Base-by-base conservation (phyloP, 2,113 vertebrate genomes). In the Sinocyclocheilus anshuiensis region DNA sequence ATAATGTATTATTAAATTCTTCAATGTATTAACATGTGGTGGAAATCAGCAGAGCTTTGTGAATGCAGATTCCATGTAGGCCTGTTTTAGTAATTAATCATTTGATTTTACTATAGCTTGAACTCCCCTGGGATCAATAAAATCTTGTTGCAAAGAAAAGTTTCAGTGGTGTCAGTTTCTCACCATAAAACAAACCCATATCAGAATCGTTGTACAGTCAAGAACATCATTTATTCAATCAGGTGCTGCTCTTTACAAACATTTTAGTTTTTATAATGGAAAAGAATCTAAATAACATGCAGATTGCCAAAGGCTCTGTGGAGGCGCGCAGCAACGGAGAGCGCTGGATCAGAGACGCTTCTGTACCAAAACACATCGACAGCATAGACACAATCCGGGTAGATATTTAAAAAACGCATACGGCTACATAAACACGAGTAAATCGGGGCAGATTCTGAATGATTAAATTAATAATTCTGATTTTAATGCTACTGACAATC, bases 211-310 rank as follows among this genome's bases (percentile, higher is more conserved):
- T 42, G 86, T 95, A 95, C 95, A 96, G 95, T 95, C 95, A 96
- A 96, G 95, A 96, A 96, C 95, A 95, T 95, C 94, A 95, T 96
- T 96, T 95, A 96, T 96, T 96, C 94, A 95, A 95, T 94, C 95
- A 94, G 94, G 94, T 92, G 91, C 93, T 95, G 95, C 94, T 95
- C 94, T 95, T 95, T 92, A 95, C 93, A 94, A 95, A 96, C 95
- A 94, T 94, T 94, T 95, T 92, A 80, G 77, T 92, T 95, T 94
- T 95, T 89, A 87, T 85, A 87, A 95, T 95, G 95, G 94, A 95
- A 95, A 96, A 95, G 93, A 95, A 95, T 95, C 93, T 95, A 95
- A 94, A 95, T 95, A 95, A 95, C 94, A 96, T 96, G 95, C 95
- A 96, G 94, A 94, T 94, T 93, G 94, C 94, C 92, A 92, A 91